These are phyloP conservation scores for Opisthograptis luteolata DNA, from an alignment of 2,888 invertebrate genomes.

Conservation along the genomic window DNA sequence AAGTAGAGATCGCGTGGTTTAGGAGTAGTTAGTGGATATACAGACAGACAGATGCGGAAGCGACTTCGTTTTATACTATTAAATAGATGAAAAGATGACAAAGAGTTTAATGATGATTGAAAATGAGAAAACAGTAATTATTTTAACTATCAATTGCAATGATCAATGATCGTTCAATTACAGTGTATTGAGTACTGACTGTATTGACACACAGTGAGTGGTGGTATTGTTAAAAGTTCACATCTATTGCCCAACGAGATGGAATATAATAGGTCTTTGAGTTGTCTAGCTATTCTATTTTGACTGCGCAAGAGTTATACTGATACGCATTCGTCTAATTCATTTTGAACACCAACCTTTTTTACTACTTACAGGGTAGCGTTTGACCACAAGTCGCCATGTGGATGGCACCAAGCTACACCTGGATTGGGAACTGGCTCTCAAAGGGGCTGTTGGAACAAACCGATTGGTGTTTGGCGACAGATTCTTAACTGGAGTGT, in stretches of 20 bases:
- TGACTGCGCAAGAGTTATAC: not conserved
- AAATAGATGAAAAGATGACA: too few species aligned
- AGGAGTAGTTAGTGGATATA: too few species aligned
- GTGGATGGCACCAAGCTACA: too few species aligned
- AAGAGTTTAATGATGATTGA: not conserved
- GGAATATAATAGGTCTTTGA: not conserved
- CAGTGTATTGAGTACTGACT: not conserved
- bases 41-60: not conserved
- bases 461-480: too few species aligned
- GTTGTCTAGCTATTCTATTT: not conserved
- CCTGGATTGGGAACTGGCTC: too few species aligned
- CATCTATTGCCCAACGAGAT: slow-evolving; percentile 18
- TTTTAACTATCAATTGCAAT: not conserved
- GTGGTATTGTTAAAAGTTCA: slow-evolving; percentile 19
- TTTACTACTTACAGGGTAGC: too few species aligned
- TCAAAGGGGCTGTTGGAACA: too few species aligned
- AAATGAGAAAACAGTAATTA: not conserved
- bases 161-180: not conserved
- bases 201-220: slow-evolving; percentile 20
- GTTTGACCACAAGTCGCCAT: too few species aligned
- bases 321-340: not conserved
- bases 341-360: too few species aligned
- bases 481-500: too few species aligned
- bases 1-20: too few species aligned
- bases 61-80: too few species aligned